Percentiles rank a stretch among this genome's conserved stretches.
phyloP scores from a whole-genome alignment of 1,140 invertebrate genomes.

The Tetranychus cinnabarinus region DNA sequence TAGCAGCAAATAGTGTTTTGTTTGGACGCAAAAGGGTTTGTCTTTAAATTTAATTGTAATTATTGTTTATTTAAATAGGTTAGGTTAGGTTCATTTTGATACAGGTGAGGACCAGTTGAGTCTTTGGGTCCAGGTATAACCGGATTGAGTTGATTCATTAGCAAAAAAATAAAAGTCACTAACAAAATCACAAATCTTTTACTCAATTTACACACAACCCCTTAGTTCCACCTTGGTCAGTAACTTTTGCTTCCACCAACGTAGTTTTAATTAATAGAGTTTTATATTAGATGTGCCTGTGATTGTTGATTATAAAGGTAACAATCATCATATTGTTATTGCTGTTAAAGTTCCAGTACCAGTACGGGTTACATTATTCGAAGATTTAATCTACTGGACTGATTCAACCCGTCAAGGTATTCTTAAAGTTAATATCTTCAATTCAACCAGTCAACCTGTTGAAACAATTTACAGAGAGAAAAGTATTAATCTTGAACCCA shows the following conservation, averaged over 20 bases:
- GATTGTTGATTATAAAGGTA: constrained; percentile 80
- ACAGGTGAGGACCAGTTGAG: too few species aligned
- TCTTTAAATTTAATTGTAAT: too few species aligned
- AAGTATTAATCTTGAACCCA: constrained; percentile 46
- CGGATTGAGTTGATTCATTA: too few species aligned
- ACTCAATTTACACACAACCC: too few species aligned
- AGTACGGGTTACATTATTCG: constrained; percentile 57
- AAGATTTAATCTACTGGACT: constrained; percentile 80
- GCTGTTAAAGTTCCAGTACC: constrained; percentile 53
- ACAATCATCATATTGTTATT: constrained; percentile 26
- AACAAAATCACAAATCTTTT: too few species aligned
- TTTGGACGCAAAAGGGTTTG: too few species aligned
- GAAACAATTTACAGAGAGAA: constrained; percentile 51
- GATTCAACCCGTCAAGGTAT: constrained; percentile 85
- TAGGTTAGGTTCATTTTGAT: too few species aligned
- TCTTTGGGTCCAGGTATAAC: too few species aligned
- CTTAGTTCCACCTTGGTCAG: too few species aligned
- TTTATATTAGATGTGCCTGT: constrained; percentile 88
- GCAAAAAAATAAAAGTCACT: too few species aligned
- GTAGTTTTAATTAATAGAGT: constrained; percentile 86
- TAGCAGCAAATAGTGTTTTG: too few species aligned
- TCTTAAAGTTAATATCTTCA: constrained; percentile 69
- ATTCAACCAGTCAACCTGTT: constrained; percentile 37
- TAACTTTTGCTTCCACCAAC: constrained; percentile 12
- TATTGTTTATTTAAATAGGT: too few species aligned